These are phyloP conservation scores for Drosophila punjabiensis DNA, from an alignment of 1,140 invertebrate species.

Conservation along the genomic window DNA sequence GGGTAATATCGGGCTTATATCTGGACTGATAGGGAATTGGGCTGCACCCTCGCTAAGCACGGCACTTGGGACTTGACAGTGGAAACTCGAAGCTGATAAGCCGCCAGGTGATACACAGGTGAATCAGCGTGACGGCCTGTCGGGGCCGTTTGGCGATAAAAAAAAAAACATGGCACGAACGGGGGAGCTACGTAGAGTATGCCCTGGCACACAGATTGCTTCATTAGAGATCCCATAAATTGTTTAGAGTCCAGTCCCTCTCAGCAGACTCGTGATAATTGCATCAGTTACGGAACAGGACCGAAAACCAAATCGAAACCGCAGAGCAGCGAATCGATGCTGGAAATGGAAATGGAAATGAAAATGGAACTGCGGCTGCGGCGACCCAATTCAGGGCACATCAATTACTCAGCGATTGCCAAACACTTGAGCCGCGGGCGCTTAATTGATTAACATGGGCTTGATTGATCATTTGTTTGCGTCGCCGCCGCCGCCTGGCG, in stretches of 20 bases:
- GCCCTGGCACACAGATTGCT: conserved; percentile 21
- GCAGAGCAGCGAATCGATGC: conserved; percentile 5
- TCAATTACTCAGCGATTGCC: conserved; percentile 81
- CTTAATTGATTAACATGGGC: conserved; percentile 69
- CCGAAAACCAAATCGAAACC: neutral
- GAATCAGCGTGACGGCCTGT: conserved; percentile 44
- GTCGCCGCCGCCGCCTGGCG: conserved; percentile 34
- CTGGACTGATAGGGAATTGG: conserved; percentile 28
- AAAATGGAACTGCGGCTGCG: neutral
- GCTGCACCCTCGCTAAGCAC: conserved; percentile 45
- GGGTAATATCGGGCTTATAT: conserved; percentile 45
- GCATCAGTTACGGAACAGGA: conserved; percentile 35
- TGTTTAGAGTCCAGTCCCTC: conserved; percentile 30
- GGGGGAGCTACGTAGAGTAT: neutral
- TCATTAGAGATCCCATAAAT: conserved; percentile 44
- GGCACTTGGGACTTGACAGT: conserved; percentile 29
- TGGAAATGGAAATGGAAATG: conserved; percentile 8
- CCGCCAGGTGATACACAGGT: conserved; percentile 28
- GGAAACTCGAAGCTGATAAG: conserved; percentile 35
- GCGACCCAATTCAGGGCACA: conserved; percentile 69
- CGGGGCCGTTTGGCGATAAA: conserved; percentile 38
- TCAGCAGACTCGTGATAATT: conserved; percentile 42
- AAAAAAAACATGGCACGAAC: conserved; percentile 6
- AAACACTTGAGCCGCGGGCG: conserved; percentile 72
- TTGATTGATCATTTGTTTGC: conserved; percentile 83